These are phyloP conservation scores for Physeter macrocephalus DNA, from an alignment of 2,113 vertebrate species.

Conservation along the genomic window DNA sequence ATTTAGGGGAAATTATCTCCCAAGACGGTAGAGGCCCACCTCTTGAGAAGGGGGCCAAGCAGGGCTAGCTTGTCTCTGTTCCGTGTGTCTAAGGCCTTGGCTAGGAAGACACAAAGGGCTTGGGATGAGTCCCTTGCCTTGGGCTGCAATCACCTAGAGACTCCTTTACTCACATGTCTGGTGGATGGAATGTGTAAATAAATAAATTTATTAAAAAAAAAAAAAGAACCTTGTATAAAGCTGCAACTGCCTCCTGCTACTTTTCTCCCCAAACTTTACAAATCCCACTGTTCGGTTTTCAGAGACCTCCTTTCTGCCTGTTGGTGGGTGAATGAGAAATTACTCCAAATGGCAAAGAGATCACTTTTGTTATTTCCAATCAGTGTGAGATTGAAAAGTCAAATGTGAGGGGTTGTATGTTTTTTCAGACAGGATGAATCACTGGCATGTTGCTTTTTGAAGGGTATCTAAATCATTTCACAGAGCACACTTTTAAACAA, in stretches of 20 bases:
- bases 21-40: not conserved
- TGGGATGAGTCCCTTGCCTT: not conserved
- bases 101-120: no score
- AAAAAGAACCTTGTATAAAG: not conserved
- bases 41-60: not conserved
- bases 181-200: not conserved
- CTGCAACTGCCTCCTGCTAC: not conserved
- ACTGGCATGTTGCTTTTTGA: not conserved
- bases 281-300: not conserved
- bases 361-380: not conserved
- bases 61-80: not conserved
- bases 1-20: not conserved
- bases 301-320: not conserved
- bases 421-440: constrained; percentile 2
- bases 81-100: not conserved
- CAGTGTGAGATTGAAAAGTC: constrained; percentile 1
- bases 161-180: not conserved
- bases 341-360: not conserved
- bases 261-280: not conserved
- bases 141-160: not conserved
- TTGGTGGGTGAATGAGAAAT: constrained; percentile 1
- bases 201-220: no score
- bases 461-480: constrained; percentile 5
- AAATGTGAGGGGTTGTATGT: not conserved
- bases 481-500: not conserved